Percentiles rank a stretch among this genome's conserved stretches.
Evolutionary conservation across 2,113 vertebrate genomes (phyloP).

Genomic region (Pangasianodon gigas): DNA sequence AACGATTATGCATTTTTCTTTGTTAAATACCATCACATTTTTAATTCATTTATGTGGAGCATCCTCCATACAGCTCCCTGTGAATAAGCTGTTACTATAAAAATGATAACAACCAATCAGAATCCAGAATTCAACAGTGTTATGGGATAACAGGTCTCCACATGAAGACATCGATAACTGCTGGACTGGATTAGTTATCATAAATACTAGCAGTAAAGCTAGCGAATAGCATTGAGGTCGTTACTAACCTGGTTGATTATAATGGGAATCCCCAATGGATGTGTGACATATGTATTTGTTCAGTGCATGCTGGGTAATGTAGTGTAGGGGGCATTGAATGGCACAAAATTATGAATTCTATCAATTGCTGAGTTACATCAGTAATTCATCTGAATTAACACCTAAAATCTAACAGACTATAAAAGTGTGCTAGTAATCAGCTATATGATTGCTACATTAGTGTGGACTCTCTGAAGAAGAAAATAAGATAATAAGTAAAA

Average conservation of each 20-base stretch:
- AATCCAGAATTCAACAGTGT: not conserved
- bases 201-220: not conserved
- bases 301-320: not conserved
- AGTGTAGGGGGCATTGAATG: not conserved
- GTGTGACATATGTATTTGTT: constrained; percentile 1
- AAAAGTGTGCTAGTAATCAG: not conserved
- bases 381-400: not conserved
- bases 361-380: not conserved
- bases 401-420: not conserved
- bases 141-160: not conserved
- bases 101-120: not conserved
- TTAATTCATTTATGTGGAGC: not conserved
- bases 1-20: not conserved
- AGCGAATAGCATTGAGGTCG: not conserved
- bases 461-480: not conserved
- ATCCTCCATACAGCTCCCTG: not conserved
- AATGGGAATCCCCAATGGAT: not conserved
- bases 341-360: not conserved
- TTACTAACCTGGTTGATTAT: not conserved
- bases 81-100: not conserved
- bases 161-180: not conserved
- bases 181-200: not conserved
- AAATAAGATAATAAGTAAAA: not conserved
- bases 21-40: not conserved
- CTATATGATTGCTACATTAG: not conserved